phyloP scores from a whole-genome alignment of 2,888 invertebrate species.

The Syritta pipiens region DNA sequence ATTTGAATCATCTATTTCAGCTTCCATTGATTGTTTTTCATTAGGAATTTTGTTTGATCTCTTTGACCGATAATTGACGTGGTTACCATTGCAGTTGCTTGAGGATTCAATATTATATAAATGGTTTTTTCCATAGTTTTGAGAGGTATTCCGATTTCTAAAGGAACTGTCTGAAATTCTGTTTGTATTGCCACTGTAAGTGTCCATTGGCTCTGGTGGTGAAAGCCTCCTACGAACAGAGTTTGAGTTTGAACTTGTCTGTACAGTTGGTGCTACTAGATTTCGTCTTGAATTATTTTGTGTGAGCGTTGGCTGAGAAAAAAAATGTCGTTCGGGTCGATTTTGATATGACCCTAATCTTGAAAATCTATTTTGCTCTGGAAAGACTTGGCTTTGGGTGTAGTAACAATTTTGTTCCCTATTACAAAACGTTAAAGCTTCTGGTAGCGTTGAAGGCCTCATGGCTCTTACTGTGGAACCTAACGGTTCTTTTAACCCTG shows the following conservation, averaged over 20 bases:
- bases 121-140: not conserved
- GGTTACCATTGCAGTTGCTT: not conserved
- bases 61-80: not conserved
- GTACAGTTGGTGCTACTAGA: not conserved
- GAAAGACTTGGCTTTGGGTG: not conserved
- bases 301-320: not conserved
- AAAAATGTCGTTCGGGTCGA: not conserved
- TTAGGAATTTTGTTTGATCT: not conserved
- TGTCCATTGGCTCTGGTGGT: not conserved
- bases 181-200: not conserved
- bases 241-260: no score
- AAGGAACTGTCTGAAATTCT: no score
- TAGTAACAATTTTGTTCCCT: no score
- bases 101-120: not conserved
- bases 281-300: not conserved
- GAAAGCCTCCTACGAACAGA: not conserved
- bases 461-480: slow-evolving; percentile 1
- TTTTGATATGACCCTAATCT: not conserved
- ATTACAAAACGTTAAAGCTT: not conserved
- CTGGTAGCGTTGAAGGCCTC: not conserved
- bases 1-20: not conserved
- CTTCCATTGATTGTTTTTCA: not conserved
- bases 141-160: not conserved
- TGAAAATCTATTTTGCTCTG: not conserved
- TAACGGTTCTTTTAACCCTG: slow-evolving; percentile 1